phyloP scores from a whole-genome alignment of 1,140 invertebrate genomes.

The Tetragnatha versicolor region DNA sequence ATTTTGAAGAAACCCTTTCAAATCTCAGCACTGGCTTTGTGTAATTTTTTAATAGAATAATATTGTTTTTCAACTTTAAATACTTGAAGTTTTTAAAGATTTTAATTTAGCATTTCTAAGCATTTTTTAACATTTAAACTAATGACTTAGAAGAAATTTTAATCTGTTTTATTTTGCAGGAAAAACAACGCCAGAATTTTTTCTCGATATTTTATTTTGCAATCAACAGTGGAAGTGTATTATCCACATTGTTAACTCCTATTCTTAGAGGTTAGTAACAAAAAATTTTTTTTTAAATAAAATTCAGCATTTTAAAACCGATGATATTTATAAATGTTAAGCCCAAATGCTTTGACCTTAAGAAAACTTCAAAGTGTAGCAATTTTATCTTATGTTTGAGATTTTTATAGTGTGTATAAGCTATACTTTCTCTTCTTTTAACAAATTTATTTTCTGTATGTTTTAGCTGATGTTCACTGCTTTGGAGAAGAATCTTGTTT shows the following conservation, averaged over 20 bases:
- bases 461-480: conserved; percentile 61
- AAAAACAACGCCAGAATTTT: conserved; percentile 60
- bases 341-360: not conserved
- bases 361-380: not conserved
- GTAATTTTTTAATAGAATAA: no score
- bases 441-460: not conserved
- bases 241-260: conserved; percentile 65
- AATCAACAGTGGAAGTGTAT: conserved; percentile 63
- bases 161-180: conserved; percentile 51
- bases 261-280: conserved; percentile 61
- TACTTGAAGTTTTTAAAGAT: not conserved
- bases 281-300: not conserved
- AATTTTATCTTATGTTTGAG: no score
- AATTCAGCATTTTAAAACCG: not conserved
- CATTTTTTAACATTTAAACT: no score
- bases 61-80: not conserved
- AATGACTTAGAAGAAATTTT: no score
- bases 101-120: no score
- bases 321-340: not conserved
- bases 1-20: no score
- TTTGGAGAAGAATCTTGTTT: conserved; percentile 63
- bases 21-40: no score
- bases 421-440: no score
- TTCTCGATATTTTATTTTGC: conserved; percentile 63
- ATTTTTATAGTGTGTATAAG: no score